Evolutionary conservation across 2,797 vertebrate species (phyloP).

Genomic region (Podargus strigoides): DNA sequence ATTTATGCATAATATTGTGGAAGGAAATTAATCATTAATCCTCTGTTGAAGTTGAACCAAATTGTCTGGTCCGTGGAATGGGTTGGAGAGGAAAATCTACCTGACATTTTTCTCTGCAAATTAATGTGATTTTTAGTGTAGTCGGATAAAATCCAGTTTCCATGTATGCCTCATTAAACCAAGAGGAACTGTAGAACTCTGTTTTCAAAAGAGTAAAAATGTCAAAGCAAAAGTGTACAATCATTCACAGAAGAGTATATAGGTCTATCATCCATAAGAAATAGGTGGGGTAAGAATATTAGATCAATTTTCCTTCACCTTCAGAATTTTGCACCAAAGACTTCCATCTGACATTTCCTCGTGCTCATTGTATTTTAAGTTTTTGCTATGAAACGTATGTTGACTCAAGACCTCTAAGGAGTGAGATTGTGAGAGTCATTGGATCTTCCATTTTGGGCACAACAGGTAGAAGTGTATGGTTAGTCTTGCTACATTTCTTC

Average conservation of each 20-base stretch:
- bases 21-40: background rate
- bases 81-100: background rate
- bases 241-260: background rate
- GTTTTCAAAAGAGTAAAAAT: background rate
- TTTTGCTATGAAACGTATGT: background rate
- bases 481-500: background rate
- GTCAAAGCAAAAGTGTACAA: background rate
- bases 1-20: background rate
- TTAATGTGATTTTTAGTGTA: background rate
- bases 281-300: background rate
- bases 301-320: background rate
- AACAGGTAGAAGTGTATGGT: background rate
- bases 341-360: background rate
- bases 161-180: background rate
- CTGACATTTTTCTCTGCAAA: conserved; percentile 19
- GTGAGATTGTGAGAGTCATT: background rate
- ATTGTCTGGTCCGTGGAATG: background rate
- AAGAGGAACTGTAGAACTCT: background rate
- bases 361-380: background rate
- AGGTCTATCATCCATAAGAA: background rate
- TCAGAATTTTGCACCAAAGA: background rate
- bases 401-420: background rate
- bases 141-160: background rate
- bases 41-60: background rate
- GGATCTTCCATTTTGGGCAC: background rate